Base-by-base conservation (phyloP, 2,888 invertebrate species). In the Spialia ferax region DNA sequence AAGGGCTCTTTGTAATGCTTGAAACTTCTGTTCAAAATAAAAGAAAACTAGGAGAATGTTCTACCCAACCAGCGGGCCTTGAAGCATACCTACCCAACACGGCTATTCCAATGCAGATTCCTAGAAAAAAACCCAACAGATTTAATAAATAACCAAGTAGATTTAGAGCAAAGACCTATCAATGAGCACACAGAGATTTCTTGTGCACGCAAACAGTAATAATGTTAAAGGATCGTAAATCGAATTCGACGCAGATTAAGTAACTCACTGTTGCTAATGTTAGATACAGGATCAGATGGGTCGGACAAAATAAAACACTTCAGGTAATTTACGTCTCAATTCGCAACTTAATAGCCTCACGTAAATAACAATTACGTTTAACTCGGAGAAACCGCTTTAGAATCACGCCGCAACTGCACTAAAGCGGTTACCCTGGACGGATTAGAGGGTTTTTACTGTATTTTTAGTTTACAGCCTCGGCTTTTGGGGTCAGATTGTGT, bases 291-390 rank as follows among this genome's bases (percentile, higher is more conserved):
- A 61, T 55, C 38, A 66, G 61, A 67, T 67, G 48, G 54, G 15
- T 32, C 23, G 45, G 55, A 48, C 60, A 61, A 67, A 66, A 67
- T 67, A 61, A 67, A 67, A 67, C 66, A 67, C 66, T 61, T 45
- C 60, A 61, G 42, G 66, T 67, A 55, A 61, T 48, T 61, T 48
- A 60, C 66, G 60, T 67, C 66, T 67, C 66, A 60, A 67, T 61
- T 67, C 66, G 59, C 61, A 55, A 45, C 35, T 67, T 67, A 61
- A 61, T 67, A 67, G 66, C 66, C 23, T 48, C 55, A 45, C 60
- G 55, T 66, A 66, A 61, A 66, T 66, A 66, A 66, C 66, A 61
- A 66, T 66, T 66, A 66, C 66, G 42, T 23, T 59, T 66, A 66
- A 66, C 60, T 66, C 59, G n/a, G 54, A 60, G 66, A 66, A 60